phyloP scores from a whole-genome alignment of 2,888 invertebrate genomes.

The Itoplectis maculator region DNA sequence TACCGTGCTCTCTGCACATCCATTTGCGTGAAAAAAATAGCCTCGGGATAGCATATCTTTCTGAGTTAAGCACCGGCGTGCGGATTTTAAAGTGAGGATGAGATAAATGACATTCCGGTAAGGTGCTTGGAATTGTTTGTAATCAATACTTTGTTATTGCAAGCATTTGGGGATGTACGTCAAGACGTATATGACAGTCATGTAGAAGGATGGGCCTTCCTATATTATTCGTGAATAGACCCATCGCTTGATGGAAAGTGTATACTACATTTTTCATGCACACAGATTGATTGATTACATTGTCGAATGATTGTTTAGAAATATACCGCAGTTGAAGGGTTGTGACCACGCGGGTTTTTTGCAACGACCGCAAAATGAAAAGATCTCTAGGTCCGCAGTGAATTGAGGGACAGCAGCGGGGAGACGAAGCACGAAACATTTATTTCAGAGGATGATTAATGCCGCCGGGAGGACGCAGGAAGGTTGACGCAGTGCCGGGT shows the following conservation, averaged over 20 bases:
- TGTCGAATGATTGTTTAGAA: slow-evolving; percentile 18
- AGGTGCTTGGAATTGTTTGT: neutral
- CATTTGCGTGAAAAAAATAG: slow-evolving; percentile 50
- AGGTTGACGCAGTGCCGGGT: slow-evolving; percentile 79
- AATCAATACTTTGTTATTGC: neutral
- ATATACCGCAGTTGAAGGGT: slow-evolving; percentile 25
- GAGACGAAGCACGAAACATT: slow-evolving; percentile 72
- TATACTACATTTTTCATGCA: neutral
- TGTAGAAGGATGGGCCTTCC: too few species aligned
- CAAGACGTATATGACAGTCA: too few species aligned
- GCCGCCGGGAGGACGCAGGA: slow-evolving; percentile 72
- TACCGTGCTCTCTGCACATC: slow-evolving; percentile 21
- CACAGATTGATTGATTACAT: slow-evolving; percentile 25
- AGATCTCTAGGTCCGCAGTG: slow-evolving; percentile 56
- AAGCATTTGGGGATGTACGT: too few species aligned
- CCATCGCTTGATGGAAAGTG: too few species aligned
- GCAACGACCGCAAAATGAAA: slow-evolving; percentile 59
- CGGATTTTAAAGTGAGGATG: slow-evolving; percentile 14
- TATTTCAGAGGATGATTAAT: slow-evolving; percentile 79
- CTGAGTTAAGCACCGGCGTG: slow-evolving; percentile 1
- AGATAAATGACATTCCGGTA: neutral
- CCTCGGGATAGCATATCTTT: slow-evolving; percentile 38
- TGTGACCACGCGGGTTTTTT: slow-evolving; percentile 42
- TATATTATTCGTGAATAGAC: too few species aligned
- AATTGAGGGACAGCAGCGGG: slow-evolving; percentile 38